Evolutionary conservation across 2,888 invertebrate species (phyloP).

Genomic region (Athalia rosae): DNA sequence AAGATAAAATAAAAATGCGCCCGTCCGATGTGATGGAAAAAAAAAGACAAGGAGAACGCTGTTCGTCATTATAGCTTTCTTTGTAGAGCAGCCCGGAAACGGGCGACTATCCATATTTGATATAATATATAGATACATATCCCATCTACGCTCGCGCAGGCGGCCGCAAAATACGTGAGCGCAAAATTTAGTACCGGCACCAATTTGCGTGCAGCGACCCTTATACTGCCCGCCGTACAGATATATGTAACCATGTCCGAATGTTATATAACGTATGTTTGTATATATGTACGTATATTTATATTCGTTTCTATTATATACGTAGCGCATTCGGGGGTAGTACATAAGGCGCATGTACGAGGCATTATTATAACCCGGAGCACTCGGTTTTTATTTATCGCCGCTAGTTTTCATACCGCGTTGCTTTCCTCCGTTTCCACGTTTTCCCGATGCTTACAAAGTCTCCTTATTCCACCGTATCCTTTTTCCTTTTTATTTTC

Average conservation of each 20-base stretch:
- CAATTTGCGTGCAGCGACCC: background rate
- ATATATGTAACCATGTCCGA: background rate
- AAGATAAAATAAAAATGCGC: too few species aligned
- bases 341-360: background rate
- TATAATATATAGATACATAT: background rate
- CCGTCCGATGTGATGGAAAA: too few species aligned
- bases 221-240: background rate
- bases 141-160: conserved; percentile 1
- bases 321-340: conserved; percentile 7
- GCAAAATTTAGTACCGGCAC: conserved; percentile 12
- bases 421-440: background rate
- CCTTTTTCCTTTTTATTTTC: conserved; percentile 1
- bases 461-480: background rate
- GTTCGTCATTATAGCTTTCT: too few species aligned
- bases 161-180: conserved; percentile 25
- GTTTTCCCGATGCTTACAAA: background rate
- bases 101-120: background rate
- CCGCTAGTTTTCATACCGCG: conserved; percentile 1
- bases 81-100: conserved; percentile 19
- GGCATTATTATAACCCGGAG: conserved; percentile 12
- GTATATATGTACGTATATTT: background rate
- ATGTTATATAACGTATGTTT: background rate
- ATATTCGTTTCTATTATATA: background rate
- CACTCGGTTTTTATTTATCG: conserved; percentile 29
- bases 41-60: background rate